Base-by-base conservation (phyloP, 2,888 invertebrate genomes). In the Cinara cedri region DNA sequence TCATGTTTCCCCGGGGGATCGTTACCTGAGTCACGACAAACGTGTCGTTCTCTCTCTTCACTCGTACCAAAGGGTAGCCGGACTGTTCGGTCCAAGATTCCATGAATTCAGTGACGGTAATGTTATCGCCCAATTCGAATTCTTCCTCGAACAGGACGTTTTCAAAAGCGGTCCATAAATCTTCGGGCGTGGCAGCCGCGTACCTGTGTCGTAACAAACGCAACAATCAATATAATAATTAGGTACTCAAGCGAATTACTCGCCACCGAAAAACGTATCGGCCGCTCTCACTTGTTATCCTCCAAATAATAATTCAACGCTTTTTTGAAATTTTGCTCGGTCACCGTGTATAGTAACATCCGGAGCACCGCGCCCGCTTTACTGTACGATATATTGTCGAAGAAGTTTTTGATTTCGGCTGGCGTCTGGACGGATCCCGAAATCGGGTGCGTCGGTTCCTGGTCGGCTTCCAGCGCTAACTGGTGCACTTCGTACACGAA, bases 51-150 rank as follows among this genome's bases (percentile, higher is more conserved):
- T 1, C 86, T 83, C 89, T 87, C 0, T 85, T 85, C 0, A 91
- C 88, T 0, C 87, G 88, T 3, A 92, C 86, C 0, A 91, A 86
- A 0, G 92, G 93, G 84, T 90, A 92, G 0, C 92, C 92, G 0
- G 90, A 88, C 84, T 93, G 92, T 19, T 89, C 87, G 0, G 92
- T 91, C 92, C 93, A 94, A 0, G 90, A 88, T 84, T 90, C 89
- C 89, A 93, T 91, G 81, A 93, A 88, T 0, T 93, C 89, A 0
- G 90, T 55, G 14, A 81, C 24, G 1, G 90, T 19, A 2, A 80
- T 3, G 2, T 71, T 21, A 11, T 6, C n/a, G 0, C 44, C 74
- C 0, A 82, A 24, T 14, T 80, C 75, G 26, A 63, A 55, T 42
- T 21, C 9, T 0, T 4, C 19, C 0, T 83, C 82, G 0, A 9